A percentile compares a stretch with the other conserved stretches of the same genome.
These are phyloP conservation scores for Hylomyscus alleni DNA, from an alignment of 2,797 vertebrate genomes.

Conservation along the genomic window DNA sequence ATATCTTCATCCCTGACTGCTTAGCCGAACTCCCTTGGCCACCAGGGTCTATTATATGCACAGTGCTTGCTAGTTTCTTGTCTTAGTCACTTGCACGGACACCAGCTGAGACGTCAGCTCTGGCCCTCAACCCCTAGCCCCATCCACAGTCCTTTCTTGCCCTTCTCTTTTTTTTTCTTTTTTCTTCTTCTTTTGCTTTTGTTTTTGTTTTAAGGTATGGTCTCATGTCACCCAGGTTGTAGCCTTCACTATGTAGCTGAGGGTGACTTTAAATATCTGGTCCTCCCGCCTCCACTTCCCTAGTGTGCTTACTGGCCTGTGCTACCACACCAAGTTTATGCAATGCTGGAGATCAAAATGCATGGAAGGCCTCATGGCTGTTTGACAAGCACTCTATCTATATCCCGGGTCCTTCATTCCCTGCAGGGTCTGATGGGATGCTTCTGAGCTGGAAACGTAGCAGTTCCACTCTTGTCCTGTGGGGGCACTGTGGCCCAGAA, in stretches of 20 bases:
- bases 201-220: not conserved
- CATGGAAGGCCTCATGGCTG: not conserved
- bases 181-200: not conserved
- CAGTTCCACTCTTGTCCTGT: constrained; percentile 64
- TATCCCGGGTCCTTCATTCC: not conserved
- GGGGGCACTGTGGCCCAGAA: constrained; percentile 58
- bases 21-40: not conserved
- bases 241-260: not conserved
- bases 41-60: not conserved
- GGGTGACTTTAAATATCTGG: not conserved
- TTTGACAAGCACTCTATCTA: not conserved
- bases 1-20: not conserved
- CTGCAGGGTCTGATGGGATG: fast-evolving
- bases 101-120: not conserved
- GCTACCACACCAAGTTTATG: not conserved
- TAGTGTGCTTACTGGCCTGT: not conserved
- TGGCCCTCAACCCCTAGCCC: fast-evolving
- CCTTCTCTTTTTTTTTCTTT: not conserved
- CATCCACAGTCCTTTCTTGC: not conserved
- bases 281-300: not conserved
- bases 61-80: not conserved
- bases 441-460: not conserved
- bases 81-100: not conserved
- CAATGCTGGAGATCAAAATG: not conserved
- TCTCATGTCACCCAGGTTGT: not conserved